Conservation (phyloP, 2,888 invertebrate species). For the Pristionchus maxplancki region DNA sequence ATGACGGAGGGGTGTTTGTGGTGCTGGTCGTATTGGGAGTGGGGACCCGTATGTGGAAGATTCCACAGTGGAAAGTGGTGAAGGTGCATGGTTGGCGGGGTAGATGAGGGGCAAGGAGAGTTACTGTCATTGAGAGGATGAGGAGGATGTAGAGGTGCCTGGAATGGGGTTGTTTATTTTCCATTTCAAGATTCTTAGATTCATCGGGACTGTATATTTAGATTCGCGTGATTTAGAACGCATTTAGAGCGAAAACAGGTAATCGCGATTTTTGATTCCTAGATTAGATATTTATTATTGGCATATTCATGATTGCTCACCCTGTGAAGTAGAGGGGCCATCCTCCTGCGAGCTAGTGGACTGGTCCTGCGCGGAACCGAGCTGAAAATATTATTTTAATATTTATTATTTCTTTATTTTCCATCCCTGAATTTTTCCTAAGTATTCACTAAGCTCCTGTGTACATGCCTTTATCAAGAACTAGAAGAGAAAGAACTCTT, state of each 20-base stretch:
- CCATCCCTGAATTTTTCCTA: background rate
- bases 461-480: no score
- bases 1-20: background rate
- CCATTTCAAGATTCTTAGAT: no score
- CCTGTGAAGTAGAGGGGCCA: conserved; percentile 9
- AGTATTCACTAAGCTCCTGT: no score
- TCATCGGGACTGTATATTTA: no score
- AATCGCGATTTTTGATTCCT: no score
- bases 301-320: no score
- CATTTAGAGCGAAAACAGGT: no score
- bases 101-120: background rate
- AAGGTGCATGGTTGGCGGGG: background rate
- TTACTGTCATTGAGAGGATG: conserved; percentile 4
- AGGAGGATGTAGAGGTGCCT: conserved; percentile 16
- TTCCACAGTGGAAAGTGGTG: background rate
- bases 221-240: no score
- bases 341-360: background rate
- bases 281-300: no score
- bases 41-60: background rate
- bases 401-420: background rate
- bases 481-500: no score
- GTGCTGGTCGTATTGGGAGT: conserved; percentile 25
- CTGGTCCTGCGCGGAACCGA: background rate
- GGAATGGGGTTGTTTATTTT: background rate
- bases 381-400: background rate